Percentiles rank a stretch among this genome's conserved stretches.
These are phyloP conservation scores for Promerops cafer DNA, from an alignment of 2,113 vertebrate genomes.

Conservation along the genomic window DNA sequence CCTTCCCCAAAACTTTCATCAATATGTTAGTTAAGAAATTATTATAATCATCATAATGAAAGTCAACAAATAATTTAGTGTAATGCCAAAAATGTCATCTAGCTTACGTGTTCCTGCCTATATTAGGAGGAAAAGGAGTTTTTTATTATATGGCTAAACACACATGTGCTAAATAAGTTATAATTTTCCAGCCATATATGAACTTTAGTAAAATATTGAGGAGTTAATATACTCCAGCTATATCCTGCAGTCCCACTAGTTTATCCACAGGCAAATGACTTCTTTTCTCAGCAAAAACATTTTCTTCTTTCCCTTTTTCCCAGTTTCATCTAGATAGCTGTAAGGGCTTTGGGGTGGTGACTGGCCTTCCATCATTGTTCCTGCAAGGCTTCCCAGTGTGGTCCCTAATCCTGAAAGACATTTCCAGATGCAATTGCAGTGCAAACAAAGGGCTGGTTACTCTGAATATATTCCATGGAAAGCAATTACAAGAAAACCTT, in stretches of 20 bases:
- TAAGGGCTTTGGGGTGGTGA: neutral
- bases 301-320: neutral
- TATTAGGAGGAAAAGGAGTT: rapidly evolving
- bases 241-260: neutral
- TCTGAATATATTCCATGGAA: neutral
- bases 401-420: neutral
- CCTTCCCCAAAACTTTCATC: neutral
- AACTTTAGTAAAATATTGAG: neutral
- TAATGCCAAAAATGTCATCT: neutral
- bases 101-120: neutral
- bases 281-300: neutral
- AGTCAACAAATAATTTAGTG: neutral
- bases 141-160: neutral
- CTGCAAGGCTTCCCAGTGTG: neutral
- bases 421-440: neutral
- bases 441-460: neutral
- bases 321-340: neutral
- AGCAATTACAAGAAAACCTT: neutral
- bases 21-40: neutral
- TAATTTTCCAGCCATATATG: neutral
- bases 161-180: neutral
- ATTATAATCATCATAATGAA: neutral
- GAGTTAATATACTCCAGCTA: neutral
- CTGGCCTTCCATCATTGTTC: neutral
- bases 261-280: neutral